phyloP scores from a whole-genome alignment of 2,113 vertebrate species.

The Aleadryas rufinucha region DNA sequence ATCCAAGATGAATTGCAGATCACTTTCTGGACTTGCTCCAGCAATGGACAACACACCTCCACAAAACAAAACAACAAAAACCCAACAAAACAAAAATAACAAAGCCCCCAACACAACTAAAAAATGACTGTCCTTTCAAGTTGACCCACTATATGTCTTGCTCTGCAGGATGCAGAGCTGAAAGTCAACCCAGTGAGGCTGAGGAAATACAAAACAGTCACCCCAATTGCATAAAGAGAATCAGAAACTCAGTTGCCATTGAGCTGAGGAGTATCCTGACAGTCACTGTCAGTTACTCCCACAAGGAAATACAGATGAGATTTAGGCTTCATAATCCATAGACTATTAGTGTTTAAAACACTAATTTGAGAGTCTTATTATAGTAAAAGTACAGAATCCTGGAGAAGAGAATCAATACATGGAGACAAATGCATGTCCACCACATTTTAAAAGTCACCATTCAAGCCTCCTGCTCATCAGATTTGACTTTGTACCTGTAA shows the following conservation, averaged over 20 bases:
- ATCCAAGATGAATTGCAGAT: not conserved
- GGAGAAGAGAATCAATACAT: not conserved
- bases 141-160: not conserved
- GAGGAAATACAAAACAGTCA: not conserved
- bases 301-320: not conserved
- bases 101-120: not conserved
- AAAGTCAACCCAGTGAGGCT: not conserved
- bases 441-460: not conserved
- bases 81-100: not conserved
- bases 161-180: not conserved
- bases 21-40: not conserved
- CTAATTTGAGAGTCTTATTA: not conserved
- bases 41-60: not conserved
- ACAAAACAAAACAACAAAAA: not conserved
- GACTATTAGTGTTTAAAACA: not conserved
- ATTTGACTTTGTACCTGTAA: not conserved
- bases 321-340: not conserved
- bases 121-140: not conserved
- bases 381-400: not conserved
- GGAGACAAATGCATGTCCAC: not conserved
- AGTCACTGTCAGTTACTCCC: not conserved
- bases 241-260: not conserved
- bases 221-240: fast-evolving
- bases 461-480: not conserved
- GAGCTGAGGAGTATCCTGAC: not conserved